Conservation (phyloP, 2,797 vertebrate species). For the Ataeniobius toweri region DNA sequence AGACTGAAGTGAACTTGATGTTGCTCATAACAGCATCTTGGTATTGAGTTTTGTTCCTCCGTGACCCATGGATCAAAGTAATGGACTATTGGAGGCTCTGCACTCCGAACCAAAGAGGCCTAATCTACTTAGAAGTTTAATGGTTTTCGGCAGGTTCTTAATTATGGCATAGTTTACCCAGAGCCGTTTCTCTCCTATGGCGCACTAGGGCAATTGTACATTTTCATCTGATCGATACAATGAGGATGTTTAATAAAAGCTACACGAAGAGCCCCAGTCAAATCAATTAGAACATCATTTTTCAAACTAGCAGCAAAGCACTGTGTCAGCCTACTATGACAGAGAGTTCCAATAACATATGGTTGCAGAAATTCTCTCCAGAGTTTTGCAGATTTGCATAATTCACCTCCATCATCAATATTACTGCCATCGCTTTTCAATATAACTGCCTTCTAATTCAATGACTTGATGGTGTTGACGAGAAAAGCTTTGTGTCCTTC, state of each 20-base stretch:
- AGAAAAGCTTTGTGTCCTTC: conserved; percentile 1
- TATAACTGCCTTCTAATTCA: background rate
- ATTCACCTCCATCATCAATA: conserved; percentile 7
- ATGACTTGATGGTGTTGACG: background rate
- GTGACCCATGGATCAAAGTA: conserved; percentile 78
- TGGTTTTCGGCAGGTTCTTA: conserved; percentile 73
- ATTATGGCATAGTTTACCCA: conserved; percentile 65
- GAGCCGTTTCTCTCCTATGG: conserved; percentile 55
- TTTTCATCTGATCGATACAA: conserved; percentile 65
- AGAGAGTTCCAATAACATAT: conserved; percentile 18
- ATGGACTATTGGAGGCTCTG: conserved; percentile 69
- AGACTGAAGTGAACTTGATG: conserved; percentile 60
- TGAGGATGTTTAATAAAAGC: conserved; percentile 61
- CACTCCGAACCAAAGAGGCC: conserved; percentile 54
- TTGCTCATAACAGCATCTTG: conserved; percentile 63
- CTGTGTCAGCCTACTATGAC: conserved; percentile 23
- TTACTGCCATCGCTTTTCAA: background rate
- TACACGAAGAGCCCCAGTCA: conserved; percentile 45
- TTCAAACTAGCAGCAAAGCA: conserved; percentile 14
- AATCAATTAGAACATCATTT: conserved; percentile 57
- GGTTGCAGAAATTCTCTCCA: conserved; percentile 11
- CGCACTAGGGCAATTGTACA: conserved; percentile 49
- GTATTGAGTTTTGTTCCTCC: conserved; percentile 73
- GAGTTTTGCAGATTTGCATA: conserved; percentile 20
- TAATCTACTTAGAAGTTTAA: conserved; percentile 63